Conservation (phyloP, 2,888 invertebrate genomes). For the Lasioglossum morio region DNA sequence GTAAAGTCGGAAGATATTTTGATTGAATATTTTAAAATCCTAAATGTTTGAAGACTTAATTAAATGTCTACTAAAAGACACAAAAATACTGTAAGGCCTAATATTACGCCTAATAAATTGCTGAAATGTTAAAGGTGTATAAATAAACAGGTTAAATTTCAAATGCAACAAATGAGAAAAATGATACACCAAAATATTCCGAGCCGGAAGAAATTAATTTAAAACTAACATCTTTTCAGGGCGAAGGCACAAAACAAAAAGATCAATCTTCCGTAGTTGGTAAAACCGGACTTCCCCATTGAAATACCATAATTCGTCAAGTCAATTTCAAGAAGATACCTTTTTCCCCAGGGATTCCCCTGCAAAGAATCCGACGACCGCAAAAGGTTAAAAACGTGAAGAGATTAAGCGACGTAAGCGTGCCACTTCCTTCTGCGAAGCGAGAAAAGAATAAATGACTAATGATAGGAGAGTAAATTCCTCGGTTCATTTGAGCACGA, state of each 20-base stretch:
- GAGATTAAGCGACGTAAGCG: not conserved
- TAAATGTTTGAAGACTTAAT: not conserved
- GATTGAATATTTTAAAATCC: not conserved
- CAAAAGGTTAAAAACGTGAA: not conserved
- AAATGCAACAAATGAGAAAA: not conserved
- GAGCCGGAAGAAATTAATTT: not conserved
- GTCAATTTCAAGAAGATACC: not conserved
- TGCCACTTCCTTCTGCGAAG: not conserved
- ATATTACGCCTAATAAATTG: no score
- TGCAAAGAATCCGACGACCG: not conserved
- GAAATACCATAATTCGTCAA: not conserved
- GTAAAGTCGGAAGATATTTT: no score
- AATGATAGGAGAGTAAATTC: not conserved
- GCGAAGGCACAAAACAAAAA: not conserved
- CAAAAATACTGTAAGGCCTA: not conserved
- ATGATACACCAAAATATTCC: not conserved
- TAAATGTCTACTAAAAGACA: not conserved
- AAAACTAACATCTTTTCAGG: not conserved
- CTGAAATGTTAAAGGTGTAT: no score
- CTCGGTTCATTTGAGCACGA: not conserved
- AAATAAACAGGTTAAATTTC: not conserved
- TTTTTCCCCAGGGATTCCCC: not conserved
- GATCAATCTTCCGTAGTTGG: not conserved
- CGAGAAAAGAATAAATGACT: not conserved
- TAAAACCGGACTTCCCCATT: not conserved